Base-by-base conservation (phyloP, 2,113 vertebrate genomes). In the Athene noctua region DNA sequence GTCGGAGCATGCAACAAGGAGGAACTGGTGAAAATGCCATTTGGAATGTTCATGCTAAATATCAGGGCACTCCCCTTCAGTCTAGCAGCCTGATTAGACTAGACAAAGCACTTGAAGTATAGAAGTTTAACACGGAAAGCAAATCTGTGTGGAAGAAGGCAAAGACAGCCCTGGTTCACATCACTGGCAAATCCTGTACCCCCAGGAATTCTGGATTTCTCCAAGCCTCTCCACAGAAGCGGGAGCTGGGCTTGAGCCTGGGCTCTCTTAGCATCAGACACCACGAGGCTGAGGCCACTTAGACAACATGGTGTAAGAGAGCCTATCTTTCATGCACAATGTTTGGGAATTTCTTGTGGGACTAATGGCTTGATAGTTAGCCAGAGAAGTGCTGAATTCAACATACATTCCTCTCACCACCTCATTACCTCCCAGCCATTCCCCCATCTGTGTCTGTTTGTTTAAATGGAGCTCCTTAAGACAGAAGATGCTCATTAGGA, bases 371-470 rank as follows among this genome's bases (percentile, higher is more conserved):
- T 62, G 89, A 44, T 21, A 10, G 20, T 29, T 36, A 51, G 71
- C 81, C 93, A 96, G 84, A 38, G 54, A 94, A 93, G 81, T 52
- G 58, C 81, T 90, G 92, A 49, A 55, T n/a, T 73, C 62, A 62
- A 88, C 86, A 29, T 36, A 5, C 78, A 88, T 95, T 91, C 79
- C 90, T 91, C 95, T 95, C 87, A 55, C 79, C 90, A 94, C 94
- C 81, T 97, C 92, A 90, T 93, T 92, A 94, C 67, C 10, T 44
- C 73, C 79, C 82, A 34, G 44, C n/a, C 88, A 46, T 65, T 71
- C 42, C 40, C 70, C 7, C 2, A 3, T 18, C 61, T 61, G 58
- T 20, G 6, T 57, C 66, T 80, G 80, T 65, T 89, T 82, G 70
- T 92, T 88, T 82, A 82, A 86, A 77, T 5, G 55, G 26, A 78